These are phyloP conservation scores for Urocynchramus pylzowi DNA, from an alignment of 2,113 vertebrate species.

Conservation along the genomic window DNA sequence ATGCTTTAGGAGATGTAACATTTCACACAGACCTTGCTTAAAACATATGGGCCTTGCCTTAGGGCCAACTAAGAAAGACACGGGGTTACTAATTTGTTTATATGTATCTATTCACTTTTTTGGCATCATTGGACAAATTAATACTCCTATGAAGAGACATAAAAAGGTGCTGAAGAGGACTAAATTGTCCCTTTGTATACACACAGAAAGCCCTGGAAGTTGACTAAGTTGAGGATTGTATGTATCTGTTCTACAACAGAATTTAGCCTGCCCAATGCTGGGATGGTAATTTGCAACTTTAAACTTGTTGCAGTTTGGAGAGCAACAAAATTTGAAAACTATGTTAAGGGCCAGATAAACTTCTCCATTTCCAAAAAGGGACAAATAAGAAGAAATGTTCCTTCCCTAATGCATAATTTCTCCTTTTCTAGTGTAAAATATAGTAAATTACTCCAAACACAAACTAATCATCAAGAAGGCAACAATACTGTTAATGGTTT, in stretches of 20 bases:
- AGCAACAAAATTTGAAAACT: slow-evolving; percentile 23
- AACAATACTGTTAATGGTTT: slow-evolving; percentile 57
- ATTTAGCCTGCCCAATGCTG: neutral
- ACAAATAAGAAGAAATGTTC: slow-evolving; percentile 54
- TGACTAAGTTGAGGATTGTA: neutral
- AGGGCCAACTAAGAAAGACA: neutral
- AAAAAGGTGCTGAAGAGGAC: neutral
- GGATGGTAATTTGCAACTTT: neutral
- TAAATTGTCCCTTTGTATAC: neutral
- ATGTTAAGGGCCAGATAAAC: slow-evolving; percentile 43
- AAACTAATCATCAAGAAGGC: slow-evolving; percentile 59
- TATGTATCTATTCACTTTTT: neutral
- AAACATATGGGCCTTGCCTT: neutral
- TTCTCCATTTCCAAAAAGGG: slow-evolving; percentile 55
- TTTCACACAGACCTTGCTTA: neutral
- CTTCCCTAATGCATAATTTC: slow-evolving; percentile 43
- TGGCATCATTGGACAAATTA: neutral
- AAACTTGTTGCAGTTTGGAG: slow-evolving; percentile 1
- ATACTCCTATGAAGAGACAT: neutral
- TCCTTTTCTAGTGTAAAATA: slow-evolving; percentile 48
- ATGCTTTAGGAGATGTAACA: neutral
- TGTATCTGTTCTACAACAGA: neutral
- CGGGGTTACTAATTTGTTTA: neutral
- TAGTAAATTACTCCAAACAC: slow-evolving; percentile 51
- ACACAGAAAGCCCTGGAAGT: neutral